Conservation (phyloP, 1,140 invertebrate species). For the Drosophila truncata region DNA sequence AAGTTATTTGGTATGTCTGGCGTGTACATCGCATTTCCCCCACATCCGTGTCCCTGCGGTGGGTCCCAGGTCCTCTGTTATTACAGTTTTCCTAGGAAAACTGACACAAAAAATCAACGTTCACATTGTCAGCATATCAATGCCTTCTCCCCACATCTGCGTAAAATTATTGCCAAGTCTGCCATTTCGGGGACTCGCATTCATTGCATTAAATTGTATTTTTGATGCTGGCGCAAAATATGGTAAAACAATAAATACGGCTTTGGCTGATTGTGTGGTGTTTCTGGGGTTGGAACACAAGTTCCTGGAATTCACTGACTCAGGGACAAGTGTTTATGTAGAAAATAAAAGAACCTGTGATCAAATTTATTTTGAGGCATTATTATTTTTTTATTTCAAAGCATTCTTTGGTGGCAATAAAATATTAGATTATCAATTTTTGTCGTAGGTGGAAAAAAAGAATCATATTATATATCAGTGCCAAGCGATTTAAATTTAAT, state of each 20-base stretch:
- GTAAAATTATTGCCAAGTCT: constrained; percentile 42
- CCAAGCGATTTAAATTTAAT: neutral
- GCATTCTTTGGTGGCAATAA: neutral
- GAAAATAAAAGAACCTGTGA: neutral
- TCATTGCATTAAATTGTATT: constrained; percentile 46
- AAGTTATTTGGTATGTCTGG: constrained; percentile 79
- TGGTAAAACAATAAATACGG: constrained; percentile 48
- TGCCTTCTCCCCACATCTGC: constrained; percentile 33
- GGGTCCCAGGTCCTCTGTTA: constrained; percentile 33
- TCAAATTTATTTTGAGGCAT: neutral
- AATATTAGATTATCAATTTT: neutral
- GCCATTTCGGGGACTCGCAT: constrained; percentile 30
- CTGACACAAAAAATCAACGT: constrained; percentile 58
- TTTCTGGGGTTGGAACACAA: neutral
- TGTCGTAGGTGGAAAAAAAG: neutral
- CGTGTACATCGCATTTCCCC: constrained; percentile 51
- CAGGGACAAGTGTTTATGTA: constrained; percentile 1
- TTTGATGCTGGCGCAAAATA: constrained; percentile 34
- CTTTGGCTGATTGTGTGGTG: constrained; percentile 15
- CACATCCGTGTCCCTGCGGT: neutral
- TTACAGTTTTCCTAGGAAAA: constrained; percentile 47
- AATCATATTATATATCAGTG: neutral
- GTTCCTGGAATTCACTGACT: neutral
- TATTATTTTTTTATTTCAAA: neutral
- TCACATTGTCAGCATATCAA: constrained; percentile 81